Base-by-base conservation (phyloP, 1,140 invertebrate species). In the Drosophila funebris region DNA sequence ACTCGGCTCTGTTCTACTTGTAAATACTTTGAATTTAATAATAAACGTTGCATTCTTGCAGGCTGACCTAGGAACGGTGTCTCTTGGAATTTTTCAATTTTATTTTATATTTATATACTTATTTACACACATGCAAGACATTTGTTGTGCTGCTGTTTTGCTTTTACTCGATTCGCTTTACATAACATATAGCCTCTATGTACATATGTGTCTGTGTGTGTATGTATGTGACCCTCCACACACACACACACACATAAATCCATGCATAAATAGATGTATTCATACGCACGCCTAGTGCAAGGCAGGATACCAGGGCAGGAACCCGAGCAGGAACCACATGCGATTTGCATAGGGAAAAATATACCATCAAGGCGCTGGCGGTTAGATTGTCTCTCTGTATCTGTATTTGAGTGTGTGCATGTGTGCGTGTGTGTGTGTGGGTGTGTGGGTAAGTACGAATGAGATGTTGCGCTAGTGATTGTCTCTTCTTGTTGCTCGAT, bases 321-420 rank as follows among this genome's bases (percentile, higher is more conserved):
- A 64, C 48, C 29, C 54, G 46, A 46, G 50, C 68, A 70, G 66
- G 43, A 79, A 74, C 73, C 73, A 73, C 73, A 84, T 84, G 61
- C 72, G 63, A 84, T 84, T 84, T 84, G 76, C 81, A 84, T 84
- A 79, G 73, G 69, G 60, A 83, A 84, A 78, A 69, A 84, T 72
- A 67, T 61, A n/a, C n/a, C 80, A 69, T 63, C 52, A 67, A 75
- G 63, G 68, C 57, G 74, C 63, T 48, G 78, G 46, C 37, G 58
- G 73, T 68, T 54, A 61, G 70, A 46, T 54, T 52, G 37, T 58
- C 33, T 67, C 9, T 43, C 5, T 43, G 9, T 50, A 11, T 48
- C 5, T 61, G 41, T 53, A 16, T 54, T 14, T 44, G 11, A 57
- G 24, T 57, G 41, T 46, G 33, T 56, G 41, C 41, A 33, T 13